Base-by-base conservation (phyloP, 2,797 vertebrate species). In the Leontocebus nigricollis region DNA sequence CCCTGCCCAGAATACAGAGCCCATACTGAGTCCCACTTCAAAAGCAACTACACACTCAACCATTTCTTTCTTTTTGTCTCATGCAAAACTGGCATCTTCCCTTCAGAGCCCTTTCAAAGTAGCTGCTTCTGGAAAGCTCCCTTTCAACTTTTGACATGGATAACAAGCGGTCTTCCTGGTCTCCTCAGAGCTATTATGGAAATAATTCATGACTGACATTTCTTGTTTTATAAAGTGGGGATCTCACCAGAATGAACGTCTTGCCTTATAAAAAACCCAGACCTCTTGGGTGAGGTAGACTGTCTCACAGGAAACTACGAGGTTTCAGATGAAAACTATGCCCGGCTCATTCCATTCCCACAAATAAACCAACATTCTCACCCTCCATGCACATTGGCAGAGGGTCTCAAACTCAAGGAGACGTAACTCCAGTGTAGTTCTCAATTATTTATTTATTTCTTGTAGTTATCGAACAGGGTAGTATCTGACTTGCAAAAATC, bases 31-130 rank as follows among this genome's bases (percentile, higher is more conserved):
- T 76, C 73, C 90, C 39, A 12, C 81, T 41, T 95, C 90, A 95
- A 94, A 17, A 93, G 91, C 81, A 86, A 52, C 86, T 80, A 81
- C 57, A 87, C 93, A 92, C 90, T 88, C 95, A 95, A 91, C 96
- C 61, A 9, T 55, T 93, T 64, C 93, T 96, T 93, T 88, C 82
- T 85, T 91, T 84, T 48, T 67, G 86, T 36, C 73, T 79, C 80
- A 77, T 2, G 14, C 59, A 88, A 95, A 96, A 90, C 90, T 46
- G 94, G 82, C 57, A 77, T 94, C 82, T 93, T 80, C 85, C 55
- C 67, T 94, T 81, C 33, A 67, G 82, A 93, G 57, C 39, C 50
- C 36, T 88, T 96, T 95, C 50, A 81, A 88, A 96, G 79, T 11
- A 96, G 90, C 64, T 90, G 55, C 73, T 77, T 82, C 87, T 96